Evolutionary conservation across 1,140 invertebrate species (phyloP).

Genomic region (Listronotus oregonensis): DNA sequence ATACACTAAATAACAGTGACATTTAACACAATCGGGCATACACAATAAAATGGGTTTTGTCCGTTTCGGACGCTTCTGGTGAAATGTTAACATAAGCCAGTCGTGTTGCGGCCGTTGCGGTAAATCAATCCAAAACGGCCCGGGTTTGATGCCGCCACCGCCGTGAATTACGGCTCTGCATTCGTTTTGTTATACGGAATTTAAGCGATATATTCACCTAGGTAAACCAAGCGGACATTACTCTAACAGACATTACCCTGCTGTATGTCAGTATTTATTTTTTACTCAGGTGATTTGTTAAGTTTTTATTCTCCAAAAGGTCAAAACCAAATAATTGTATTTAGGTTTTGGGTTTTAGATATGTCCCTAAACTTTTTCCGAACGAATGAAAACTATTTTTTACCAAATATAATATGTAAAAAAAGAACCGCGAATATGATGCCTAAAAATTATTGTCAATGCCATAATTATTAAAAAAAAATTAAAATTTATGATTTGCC

Average conservation of each 20-base stretch:
- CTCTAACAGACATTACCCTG: conserved; percentile 17
- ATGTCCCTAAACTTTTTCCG: too few relatives aligned
- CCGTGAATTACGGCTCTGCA: conserved; percentile 32
- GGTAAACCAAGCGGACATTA: conserved; percentile 19
- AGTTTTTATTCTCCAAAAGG: too few relatives aligned
- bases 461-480: too few relatives aligned
- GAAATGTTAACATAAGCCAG: conserved; percentile 38
- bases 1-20: conserved; percentile 35
- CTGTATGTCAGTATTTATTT: conserved; percentile 1
- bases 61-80: conserved; percentile 39
- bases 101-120: conserved; percentile 41
- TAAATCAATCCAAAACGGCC: conserved; percentile 53
- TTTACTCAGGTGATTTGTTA: not conserved
- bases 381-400: too few relatives aligned
- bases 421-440: too few relatives aligned
- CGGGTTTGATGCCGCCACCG: conserved; percentile 49
- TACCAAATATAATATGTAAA: too few relatives aligned
- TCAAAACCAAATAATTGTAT: too few relatives aligned
- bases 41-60: conserved; percentile 39
- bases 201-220: conserved; percentile 31
- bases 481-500: too few relatives aligned
- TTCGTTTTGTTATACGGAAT: conserved; percentile 33
- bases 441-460: too few relatives aligned
- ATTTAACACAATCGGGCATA: conserved; percentile 33
- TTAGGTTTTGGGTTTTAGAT: too few relatives aligned